These are phyloP conservation scores for Clangula hyemalis DNA, from an alignment of 2,797 vertebrate species.

Conservation along the genomic window DNA sequence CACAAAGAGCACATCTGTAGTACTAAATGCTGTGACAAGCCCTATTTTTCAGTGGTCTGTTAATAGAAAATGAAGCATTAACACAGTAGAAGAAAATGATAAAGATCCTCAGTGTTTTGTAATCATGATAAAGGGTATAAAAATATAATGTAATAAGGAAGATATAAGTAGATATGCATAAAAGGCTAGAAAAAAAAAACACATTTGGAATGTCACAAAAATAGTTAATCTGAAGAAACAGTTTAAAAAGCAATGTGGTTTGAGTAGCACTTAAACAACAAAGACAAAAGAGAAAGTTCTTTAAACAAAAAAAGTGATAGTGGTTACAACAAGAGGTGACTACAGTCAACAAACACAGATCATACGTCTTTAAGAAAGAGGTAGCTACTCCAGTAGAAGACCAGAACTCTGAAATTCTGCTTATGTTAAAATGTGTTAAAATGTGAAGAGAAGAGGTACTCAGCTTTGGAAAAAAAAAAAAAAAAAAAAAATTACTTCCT, in stretches of 20 bases:
- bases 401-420: background rate
- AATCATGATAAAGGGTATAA: background rate
- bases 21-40: background rate
- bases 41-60: background rate
- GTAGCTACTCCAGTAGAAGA: background rate
- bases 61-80: background rate
- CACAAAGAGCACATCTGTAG: background rate
- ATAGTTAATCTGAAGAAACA: background rate
- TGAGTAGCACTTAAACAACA: background rate
- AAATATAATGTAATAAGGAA: background rate
- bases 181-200: background rate
- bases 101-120: background rate
- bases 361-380: background rate
- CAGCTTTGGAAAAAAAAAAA: background rate
- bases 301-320: background rate
- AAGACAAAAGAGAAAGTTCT: background rate
- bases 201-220: background rate
- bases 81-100: background rate
- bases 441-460: fast-evolving
- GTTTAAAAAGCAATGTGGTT: background rate
- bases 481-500: background rate
- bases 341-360: background rate
- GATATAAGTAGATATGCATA: background rate
- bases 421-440: background rate
- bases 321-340: background rate